Evolutionary conservation across 1,140 invertebrate genomes (phyloP).

Genomic region (Bombyx mandarina): DNA sequence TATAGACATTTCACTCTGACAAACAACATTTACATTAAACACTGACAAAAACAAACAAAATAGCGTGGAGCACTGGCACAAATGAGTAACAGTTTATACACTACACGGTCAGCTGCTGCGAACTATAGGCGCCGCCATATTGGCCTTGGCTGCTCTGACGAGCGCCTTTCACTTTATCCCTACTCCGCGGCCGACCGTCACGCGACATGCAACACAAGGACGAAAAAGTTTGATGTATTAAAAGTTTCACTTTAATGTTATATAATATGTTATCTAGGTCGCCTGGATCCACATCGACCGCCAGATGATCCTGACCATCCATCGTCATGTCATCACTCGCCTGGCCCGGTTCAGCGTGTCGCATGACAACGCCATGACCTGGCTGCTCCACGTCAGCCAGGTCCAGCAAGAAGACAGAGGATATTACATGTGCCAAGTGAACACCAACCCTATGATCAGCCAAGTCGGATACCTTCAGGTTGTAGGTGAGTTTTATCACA

Average conservation of each 20-base stretch:
- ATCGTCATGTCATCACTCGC: conserved; percentile 90
- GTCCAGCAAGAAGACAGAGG: conserved; percentile 91
- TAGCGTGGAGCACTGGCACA: too few species aligned
- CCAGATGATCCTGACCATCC: conserved; percentile 94
- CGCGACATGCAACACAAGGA: too few species aligned
- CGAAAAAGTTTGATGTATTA: too few species aligned
- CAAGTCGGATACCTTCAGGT: conserved; percentile 95
- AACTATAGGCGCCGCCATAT: too few species aligned
- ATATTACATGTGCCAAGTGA: conserved; percentile 94
- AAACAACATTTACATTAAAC: too few species aligned
- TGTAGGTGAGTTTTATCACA: conserved; percentile 80
- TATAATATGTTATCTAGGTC: conserved; percentile 73
- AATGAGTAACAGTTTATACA: too few species aligned
- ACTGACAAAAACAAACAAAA: too few species aligned
- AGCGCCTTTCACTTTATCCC: too few species aligned
- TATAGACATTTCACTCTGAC: too few species aligned
- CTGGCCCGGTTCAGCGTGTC: conserved; percentile 90
- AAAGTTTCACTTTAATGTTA: not conserved
- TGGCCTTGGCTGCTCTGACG: too few species aligned
- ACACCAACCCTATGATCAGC: conserved; percentile 96
- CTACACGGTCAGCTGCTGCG: too few species aligned
- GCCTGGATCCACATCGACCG: conserved; percentile 95
- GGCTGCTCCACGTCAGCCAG: conserved; percentile 88
- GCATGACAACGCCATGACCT: conserved; percentile 92
- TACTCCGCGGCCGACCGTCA: too few species aligned